These are phyloP conservation scores for Myioborus miniatus DNA, from an alignment of 2,797 vertebrate species.

Conservation along the genomic window DNA sequence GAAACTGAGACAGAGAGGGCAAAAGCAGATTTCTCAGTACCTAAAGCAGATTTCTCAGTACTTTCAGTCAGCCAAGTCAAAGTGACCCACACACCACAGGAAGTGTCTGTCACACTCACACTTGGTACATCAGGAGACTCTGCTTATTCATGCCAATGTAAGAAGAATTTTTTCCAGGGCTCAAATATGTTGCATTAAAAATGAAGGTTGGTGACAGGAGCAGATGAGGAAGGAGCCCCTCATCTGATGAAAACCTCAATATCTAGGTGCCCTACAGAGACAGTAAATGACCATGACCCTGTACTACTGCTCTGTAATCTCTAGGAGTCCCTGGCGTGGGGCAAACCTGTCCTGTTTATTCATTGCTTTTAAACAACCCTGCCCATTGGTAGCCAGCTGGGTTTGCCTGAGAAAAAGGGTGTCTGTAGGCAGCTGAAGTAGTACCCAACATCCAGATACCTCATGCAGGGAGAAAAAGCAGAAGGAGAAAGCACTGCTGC, in stretches of 20 bases:
- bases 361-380: neutral
- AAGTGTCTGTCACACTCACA: neutral
- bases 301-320: neutral
- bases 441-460: neutral
- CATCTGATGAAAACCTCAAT: neutral
- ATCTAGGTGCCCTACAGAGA: fast-evolving
- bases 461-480: neutral
- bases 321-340: too few relatives aligned
- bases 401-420: neutral
- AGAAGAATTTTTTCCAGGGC: neutral
- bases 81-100: neutral
- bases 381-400: neutral
- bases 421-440: neutral
- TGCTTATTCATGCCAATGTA: neutral
- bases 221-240: neutral
- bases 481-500: neutral
- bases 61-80: neutral
- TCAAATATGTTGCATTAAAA: neutral
- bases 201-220: neutral
- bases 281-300: neutral
- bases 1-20: neutral
- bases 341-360: neutral
- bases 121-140: neutral
- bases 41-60: neutral
- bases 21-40: neutral